phyloP scores from a whole-genome alignment of 2,797 vertebrate genomes.

The Anisognathus igniventris region DNA sequence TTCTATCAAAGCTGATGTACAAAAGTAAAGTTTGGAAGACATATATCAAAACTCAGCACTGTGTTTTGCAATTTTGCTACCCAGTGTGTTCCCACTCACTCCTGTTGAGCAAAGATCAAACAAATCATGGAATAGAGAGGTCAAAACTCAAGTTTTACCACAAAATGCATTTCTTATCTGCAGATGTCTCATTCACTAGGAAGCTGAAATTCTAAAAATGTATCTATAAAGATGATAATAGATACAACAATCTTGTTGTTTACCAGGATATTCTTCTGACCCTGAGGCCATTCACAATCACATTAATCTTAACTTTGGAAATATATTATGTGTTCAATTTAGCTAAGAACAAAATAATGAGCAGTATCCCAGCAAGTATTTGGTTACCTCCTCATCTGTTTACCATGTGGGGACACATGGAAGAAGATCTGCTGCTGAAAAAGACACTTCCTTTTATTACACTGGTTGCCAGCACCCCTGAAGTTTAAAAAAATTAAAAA shows the following conservation, averaged over 20 bases:
- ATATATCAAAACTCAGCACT: not conserved
- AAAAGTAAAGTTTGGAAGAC: not conserved
- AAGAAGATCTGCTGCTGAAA: conserved; percentile 11
- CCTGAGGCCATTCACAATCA: not conserved
- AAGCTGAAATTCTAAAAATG: not conserved
- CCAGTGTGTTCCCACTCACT: not conserved
- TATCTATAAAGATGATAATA: not conserved
- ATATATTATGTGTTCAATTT: not conserved
- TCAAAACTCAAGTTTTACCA: not conserved
- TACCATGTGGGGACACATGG: not conserved
- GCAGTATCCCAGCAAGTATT: not conserved
- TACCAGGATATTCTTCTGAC: not conserved
- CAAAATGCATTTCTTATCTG: not conserved
- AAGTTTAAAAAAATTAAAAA: conserved; percentile 72
- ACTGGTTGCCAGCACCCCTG: conserved; percentile 48
- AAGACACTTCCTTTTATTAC: not conserved
- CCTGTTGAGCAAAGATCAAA: not conserved
- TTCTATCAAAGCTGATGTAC: not conserved
- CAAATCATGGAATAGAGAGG: not conserved
- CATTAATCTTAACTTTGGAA: not conserved
- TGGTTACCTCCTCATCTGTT: conserved; percentile 13
- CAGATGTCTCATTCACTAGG: not conserved
- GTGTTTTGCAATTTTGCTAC: not conserved
- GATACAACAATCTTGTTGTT: not conserved
- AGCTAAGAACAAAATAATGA: not conserved